These are phyloP conservation scores for Forbesichthys agassizii DNA, from an alignment of 2,113 vertebrate species.

Conservation along the genomic window DNA sequence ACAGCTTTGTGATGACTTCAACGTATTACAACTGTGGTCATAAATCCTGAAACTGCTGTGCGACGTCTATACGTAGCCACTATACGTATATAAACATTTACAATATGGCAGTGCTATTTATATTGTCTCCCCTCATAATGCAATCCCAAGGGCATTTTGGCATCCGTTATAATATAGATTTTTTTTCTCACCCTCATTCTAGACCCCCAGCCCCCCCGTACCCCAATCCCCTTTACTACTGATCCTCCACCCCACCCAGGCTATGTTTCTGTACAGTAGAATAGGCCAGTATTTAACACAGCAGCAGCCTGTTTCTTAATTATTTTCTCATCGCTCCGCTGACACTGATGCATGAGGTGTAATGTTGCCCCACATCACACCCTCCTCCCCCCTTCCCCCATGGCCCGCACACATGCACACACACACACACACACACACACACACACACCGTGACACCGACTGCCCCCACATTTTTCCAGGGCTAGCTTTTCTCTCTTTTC, in stretches of 20 bases:
- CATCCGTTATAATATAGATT: conserved; percentile 73
- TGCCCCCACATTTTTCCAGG: background rate
- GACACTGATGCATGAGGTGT: conserved; percentile 76
- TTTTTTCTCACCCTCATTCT: conserved; percentile 17
- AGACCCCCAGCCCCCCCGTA: background rate
- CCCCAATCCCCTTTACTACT: conserved; percentile 55
- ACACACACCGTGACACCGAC: background rate
- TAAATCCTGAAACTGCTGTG: conserved; percentile 73
- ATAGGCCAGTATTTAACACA: conserved; percentile 63
- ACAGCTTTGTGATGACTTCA: conserved; percentile 71
- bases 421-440: background rate
- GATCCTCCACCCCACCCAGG: conserved; percentile 47
- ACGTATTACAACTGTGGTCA: conserved; percentile 64
- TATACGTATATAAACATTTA: conserved; percentile 78
- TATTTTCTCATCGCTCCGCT: conserved; percentile 74
- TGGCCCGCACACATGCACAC: conserved; percentile 14
- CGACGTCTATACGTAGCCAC: conserved; percentile 61
- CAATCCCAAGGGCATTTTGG: conserved; percentile 71
- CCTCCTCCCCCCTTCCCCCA: conserved; percentile 40
- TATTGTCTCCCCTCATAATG: conserved; percentile 76
- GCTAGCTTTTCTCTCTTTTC: conserved; percentile 7
- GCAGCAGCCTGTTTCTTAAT: conserved; percentile 73
- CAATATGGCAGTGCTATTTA: conserved; percentile 77
- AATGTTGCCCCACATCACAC: conserved; percentile 44
- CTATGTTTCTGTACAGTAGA: conserved; percentile 53